phyloP scores from a whole-genome alignment of 2,888 invertebrate genomes.

The Ferrisia virgata region DNA sequence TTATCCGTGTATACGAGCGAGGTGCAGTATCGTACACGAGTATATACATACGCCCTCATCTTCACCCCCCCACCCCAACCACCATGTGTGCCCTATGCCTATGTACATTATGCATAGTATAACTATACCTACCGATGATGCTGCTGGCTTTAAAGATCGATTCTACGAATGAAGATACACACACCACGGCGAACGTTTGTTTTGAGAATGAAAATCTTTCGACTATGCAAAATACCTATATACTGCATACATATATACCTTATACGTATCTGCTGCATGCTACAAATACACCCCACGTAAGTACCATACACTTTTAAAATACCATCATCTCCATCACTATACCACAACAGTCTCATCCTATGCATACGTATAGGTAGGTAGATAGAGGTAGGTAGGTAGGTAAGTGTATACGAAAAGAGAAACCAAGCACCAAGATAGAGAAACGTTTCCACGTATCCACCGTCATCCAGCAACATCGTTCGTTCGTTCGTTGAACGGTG shows the following conservation, averaged over 20 bases:
- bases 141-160: neutral
- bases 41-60: too few species aligned
- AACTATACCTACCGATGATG: too few species aligned
- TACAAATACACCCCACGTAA: neutral
- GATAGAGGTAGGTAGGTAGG: too few species aligned
- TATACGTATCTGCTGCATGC: too few species aligned
- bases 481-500: neutral
- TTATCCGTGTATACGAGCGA: neutral
- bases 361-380: too few species aligned
- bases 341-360: too few species aligned
- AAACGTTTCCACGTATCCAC: neutral
- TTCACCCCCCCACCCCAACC: too few species aligned
- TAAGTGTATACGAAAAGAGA: neutral
- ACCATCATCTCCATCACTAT: neutral
- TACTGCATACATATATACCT: neutral
- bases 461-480: neutral
- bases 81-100: neutral
- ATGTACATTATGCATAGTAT: neutral
- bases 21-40: too few species aligned
- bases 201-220: neutral
- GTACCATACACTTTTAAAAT: neutral
- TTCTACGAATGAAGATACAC: constrained; percentile 20
- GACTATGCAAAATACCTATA: constrained; percentile 26
- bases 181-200: too few species aligned
- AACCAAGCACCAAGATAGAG: neutral